A percentile compares a stretch with the other conserved stretches of the same genome.
Evolutionary conservation across 2,888 invertebrate species (phyloP).

Genomic region (Callinectes sapidus): DNA sequence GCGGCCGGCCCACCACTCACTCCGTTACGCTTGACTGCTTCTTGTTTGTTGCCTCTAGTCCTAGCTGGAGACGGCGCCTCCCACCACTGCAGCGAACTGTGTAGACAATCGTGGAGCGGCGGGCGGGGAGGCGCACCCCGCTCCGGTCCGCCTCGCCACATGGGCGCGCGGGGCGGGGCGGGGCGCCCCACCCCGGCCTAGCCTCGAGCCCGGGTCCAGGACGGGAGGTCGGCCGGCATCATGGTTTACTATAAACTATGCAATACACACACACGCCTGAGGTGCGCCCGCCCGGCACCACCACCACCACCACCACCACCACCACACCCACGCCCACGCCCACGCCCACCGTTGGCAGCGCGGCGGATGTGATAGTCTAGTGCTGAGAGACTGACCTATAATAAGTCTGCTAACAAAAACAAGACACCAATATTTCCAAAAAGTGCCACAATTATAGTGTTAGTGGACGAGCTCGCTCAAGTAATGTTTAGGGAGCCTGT

Average conservation of each 20-base stretch:
- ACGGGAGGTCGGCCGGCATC: constrained; percentile 39
- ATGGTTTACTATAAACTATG: constrained; percentile 64
- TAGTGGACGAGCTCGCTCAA: constrained; percentile 69
- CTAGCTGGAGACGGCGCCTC: constrained; percentile 61
- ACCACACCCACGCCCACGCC: constrained; percentile 41
- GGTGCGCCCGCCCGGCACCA: constrained; percentile 41
- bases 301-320: constrained; percentile 47
- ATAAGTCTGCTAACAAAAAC: constrained; percentile 44
- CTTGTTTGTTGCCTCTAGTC: constrained; percentile 69
- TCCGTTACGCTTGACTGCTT: constrained; percentile 68
- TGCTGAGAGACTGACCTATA: constrained; percentile 48
- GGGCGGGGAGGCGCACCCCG: constrained; percentile 26
- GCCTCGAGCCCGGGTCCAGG: constrained; percentile 39
- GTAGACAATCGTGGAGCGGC: constrained; percentile 59
- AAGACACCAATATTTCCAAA: constrained; percentile 62
- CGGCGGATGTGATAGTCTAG: constrained; percentile 50
- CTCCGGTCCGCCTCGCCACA: constrained; percentile 34
- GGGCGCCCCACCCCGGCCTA: constrained; percentile 6
- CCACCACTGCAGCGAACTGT: constrained; percentile 47
- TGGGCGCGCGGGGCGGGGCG: constrained; percentile 38
- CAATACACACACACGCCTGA: constrained; percentile 56
- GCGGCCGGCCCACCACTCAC: constrained; percentile 66
- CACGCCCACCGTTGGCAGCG: constrained; percentile 34
- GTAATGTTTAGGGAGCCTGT: constrained; percentile 55
- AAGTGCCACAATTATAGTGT: constrained; percentile 67